phyloP scores from a whole-genome alignment of 2,888 invertebrate species.

The Osmoderma eremita region DNA sequence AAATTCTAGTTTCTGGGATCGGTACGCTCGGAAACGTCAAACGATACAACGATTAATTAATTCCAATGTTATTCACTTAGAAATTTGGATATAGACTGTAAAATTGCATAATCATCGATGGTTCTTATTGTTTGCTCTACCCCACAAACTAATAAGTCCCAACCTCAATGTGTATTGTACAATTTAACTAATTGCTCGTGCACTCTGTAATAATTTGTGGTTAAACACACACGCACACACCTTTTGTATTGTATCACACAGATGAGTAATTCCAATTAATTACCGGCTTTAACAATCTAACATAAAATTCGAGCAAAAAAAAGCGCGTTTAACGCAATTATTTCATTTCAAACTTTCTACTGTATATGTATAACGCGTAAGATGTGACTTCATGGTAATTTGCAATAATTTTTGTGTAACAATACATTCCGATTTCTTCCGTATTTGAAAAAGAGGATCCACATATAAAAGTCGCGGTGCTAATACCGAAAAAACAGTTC shows the following conservation, averaged over 20 bases:
- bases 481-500: constrained; percentile 16
- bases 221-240: too few relatives aligned
- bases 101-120: too few relatives aligned
- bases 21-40: too few relatives aligned
- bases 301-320: constrained; percentile 17
- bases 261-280: constrained; percentile 28
- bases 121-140: too few relatives aligned
- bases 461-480: constrained; percentile 11
- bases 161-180: too few relatives aligned
- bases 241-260: constrained; percentile 5
- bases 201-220: too few relatives aligned
- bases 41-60: too few relatives aligned
- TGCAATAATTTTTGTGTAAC: constrained; percentile 29
- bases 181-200: too few relatives aligned
- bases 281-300: neutral
- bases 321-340: constrained; percentile 23
- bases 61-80: too few relatives aligned
- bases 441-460: neutral
- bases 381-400: constrained; percentile 15
- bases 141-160: too few relatives aligned
- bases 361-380: neutral
- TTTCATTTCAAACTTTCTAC: constrained; percentile 26
- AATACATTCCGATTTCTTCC: constrained; percentile 20
- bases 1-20: too few relatives aligned
- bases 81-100: too few relatives aligned